Evolutionary conservation across 2,797 vertebrate species (phyloP).

Genomic region (Crenichthys baileyi): DNA sequence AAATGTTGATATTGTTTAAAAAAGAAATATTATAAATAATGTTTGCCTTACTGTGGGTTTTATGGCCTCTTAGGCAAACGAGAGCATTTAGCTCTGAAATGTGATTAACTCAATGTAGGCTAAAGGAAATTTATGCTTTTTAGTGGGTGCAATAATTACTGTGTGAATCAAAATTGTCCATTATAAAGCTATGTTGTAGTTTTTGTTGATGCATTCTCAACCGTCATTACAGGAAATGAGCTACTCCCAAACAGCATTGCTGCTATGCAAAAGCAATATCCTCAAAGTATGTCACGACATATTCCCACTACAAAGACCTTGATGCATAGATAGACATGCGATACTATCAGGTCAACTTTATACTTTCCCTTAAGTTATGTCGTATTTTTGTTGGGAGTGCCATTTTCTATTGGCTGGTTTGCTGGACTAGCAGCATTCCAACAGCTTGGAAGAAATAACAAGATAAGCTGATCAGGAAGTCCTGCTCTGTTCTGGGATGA

Average conservation of each 20-base stretch:
- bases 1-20: neutral
- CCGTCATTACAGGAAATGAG: neutral
- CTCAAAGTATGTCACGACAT: neutral
- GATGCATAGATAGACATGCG: neutral
- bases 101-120: neutral
- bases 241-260: neutral
- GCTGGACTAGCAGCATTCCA: neutral
- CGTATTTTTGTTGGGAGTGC: neutral
- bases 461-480: constrained; percentile 2
- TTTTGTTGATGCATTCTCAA: neutral
- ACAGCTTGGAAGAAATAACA: neutral
- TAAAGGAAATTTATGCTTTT: neutral
- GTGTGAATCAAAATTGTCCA: neutral
- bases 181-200: neutral
- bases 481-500: neutral
- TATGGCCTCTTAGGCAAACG: neutral
- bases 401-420: neutral
- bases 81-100: neutral
- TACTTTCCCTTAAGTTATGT: neutral
- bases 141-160: too few species aligned
- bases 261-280: neutral
- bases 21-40: neutral
- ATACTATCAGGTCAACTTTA: neutral
- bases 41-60: neutral
- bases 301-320: neutral